Evolutionary conservation across 1,140 invertebrate genomes (phyloP).

Genomic region (Tribolium madens): DNA sequence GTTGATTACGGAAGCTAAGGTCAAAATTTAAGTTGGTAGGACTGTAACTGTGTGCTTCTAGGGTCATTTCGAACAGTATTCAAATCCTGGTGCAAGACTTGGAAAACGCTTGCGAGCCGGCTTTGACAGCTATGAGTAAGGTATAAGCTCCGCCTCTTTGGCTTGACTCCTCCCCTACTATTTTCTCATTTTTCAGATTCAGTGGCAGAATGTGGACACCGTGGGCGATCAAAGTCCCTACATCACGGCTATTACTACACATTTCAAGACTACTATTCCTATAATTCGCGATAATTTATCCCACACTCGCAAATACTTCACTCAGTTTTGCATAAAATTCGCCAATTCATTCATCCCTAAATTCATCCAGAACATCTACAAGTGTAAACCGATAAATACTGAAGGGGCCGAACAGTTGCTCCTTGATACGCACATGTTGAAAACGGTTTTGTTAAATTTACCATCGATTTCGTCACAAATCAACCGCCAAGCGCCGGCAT

Average conservation of each 20-base stretch:
- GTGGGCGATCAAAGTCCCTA: slow-evolving; percentile 98
- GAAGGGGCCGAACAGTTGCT: slow-evolving; percentile 97
- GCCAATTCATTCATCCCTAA: slow-evolving; percentile 96
- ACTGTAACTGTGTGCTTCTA: slow-evolving; percentile 63
- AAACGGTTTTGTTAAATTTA: slow-evolving; percentile 94
- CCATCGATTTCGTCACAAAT: slow-evolving; percentile 93
- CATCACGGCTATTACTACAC: slow-evolving; percentile 88
- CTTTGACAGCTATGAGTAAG: slow-evolving; percentile 92
- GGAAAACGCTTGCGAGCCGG: slow-evolving; percentile 93
- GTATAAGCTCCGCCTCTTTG: slow-evolving; percentile 65
- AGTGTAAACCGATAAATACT: slow-evolving; percentile 93
- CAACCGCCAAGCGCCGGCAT: slow-evolving; percentile 87
- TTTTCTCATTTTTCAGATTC: slow-evolving; percentile 73
- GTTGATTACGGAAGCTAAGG: too few relatives aligned
- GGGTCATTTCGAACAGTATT: slow-evolving; percentile 92
- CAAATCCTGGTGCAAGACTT: slow-evolving; percentile 95
- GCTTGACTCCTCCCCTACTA: neutral
- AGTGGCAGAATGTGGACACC: slow-evolving; percentile 91
- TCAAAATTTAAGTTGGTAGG: too few relatives aligned
- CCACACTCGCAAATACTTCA: slow-evolving; percentile 97
- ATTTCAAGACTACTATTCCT: slow-evolving; percentile 91
- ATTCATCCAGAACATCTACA: slow-evolving; percentile 93
- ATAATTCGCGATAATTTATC: slow-evolving; percentile 92
- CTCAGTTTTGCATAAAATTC: slow-evolving; percentile 97
- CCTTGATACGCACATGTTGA: slow-evolving; percentile 96